Percentiles rank a stretch among this genome's conserved stretches.
Evolutionary conservation across 2,888 invertebrate genomes (phyloP).

Genomic region (Odontothrips loti): DNA sequence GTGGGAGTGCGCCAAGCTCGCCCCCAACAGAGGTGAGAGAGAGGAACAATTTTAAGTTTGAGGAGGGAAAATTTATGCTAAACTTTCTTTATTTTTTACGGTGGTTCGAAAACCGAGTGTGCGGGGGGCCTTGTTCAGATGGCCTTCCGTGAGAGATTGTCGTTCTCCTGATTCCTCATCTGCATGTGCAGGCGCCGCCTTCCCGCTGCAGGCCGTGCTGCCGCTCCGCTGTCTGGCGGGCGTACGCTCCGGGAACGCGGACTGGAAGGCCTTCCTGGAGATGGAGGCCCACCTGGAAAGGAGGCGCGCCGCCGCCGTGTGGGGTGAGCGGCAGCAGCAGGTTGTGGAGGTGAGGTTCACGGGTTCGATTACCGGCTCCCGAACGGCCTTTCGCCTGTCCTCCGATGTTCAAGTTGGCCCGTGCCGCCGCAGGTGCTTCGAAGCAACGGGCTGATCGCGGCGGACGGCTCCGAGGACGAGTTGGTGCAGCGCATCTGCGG

Average conservation of each 20-base stretch:
- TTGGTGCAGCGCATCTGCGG: slow-evolving; percentile 73
- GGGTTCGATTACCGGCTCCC: neutral
- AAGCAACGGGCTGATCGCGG: neutral
- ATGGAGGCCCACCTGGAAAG: slow-evolving; percentile 70
- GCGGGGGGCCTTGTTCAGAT: too few species aligned
- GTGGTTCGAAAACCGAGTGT: too few species aligned
- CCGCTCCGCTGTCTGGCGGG: neutral
- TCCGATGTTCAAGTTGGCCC: too few species aligned
- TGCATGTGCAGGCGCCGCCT: neutral
- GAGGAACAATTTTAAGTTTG: slow-evolving; percentile 32
- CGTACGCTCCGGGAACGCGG: slow-evolving; percentile 34
- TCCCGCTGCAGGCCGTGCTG: neutral
- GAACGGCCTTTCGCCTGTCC: neutral
- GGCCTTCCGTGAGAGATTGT: too few species aligned
- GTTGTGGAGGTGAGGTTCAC: slow-evolving; percentile 63
- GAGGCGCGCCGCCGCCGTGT: slow-evolving; percentile 54
- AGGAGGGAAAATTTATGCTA: too few species aligned
- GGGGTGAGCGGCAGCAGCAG: slow-evolving; percentile 72
- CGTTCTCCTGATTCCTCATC: too few species aligned
- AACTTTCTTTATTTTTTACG: too few species aligned
- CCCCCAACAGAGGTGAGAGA: slow-evolving; percentile 52
- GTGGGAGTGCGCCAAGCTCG: slow-evolving; percentile 57
- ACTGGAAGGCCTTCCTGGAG: slow-evolving; percentile 40
- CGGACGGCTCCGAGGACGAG: slow-evolving; percentile 61
- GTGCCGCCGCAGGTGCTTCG: neutral